Conservation (phyloP, 92 coral and sea anemone species). For the Porites lobata region DNA sequence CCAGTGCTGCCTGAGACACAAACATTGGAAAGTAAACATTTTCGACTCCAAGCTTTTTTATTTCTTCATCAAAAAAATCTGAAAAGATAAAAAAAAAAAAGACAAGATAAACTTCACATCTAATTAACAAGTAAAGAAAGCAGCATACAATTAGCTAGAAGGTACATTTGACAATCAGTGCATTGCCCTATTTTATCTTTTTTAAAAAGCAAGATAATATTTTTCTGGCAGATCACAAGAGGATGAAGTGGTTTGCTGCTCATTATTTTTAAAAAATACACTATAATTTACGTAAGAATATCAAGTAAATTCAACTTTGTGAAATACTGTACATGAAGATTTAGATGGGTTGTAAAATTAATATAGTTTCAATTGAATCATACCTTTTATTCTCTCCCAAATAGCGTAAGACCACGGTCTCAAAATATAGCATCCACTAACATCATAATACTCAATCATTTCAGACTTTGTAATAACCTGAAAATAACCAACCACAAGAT, state of each 20-base stretch:
- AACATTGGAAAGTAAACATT: constrained; percentile 98
- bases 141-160: not conserved
- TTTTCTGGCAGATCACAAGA: too few species aligned
- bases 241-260: too few species aligned
- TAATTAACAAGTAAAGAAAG: not conserved
- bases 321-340: too few species aligned
- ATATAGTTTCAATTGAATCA: not conserved
- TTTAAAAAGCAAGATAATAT: too few species aligned
- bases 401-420: constrained; percentile 97
- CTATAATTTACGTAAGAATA: not conserved
- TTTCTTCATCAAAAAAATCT: constrained; percentile 93
- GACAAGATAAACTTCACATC: not conserved
- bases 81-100: not conserved
- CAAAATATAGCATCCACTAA: constrained; percentile 96
- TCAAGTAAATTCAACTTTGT: not conserved
- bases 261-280: too few species aligned
- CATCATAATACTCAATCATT: constrained; percentile 98
- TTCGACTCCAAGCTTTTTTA: constrained; percentile 98
- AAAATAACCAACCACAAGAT: not conserved
- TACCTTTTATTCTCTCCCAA: constrained; percentile 97
- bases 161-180: not conserved
- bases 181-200: not conserved
- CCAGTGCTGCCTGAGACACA: constrained; percentile 97
- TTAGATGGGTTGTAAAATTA: too few species aligned
- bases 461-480: constrained; percentile 93